Conservation (phyloP, 1,140 invertebrate genomes). For the Microplitis demolitor region DNA sequence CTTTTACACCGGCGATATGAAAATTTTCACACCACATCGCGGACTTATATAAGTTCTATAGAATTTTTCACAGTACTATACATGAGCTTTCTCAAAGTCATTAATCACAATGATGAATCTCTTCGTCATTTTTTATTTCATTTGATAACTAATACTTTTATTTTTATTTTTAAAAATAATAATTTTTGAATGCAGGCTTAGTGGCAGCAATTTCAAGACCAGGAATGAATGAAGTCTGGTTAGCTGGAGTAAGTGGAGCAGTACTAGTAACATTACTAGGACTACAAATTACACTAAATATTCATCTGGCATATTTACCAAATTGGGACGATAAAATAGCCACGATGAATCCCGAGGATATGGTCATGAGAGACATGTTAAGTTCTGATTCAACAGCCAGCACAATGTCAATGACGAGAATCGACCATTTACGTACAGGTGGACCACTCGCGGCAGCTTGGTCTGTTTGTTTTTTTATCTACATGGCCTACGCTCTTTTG, state of each 20-base stretch:
- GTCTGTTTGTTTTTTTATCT: slow-evolving; percentile 79
- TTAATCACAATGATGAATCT: too few relatives aligned
- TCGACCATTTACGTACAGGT: slow-evolving; percentile 40
- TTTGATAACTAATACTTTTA: too few relatives aligned
- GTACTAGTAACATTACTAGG: slow-evolving; percentile 75
- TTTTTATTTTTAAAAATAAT: not conserved
- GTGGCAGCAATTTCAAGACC: slow-evolving; percentile 77
- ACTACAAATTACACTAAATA: slow-evolving; percentile 66
- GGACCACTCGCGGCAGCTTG: slow-evolving; percentile 67
- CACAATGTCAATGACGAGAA: slow-evolving; percentile 19
- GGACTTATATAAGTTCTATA: too few relatives aligned
- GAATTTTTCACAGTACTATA: too few relatives aligned
- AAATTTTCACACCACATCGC: too few relatives aligned
- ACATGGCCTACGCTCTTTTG: slow-evolving; percentile 85
- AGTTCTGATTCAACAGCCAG: not conserved
- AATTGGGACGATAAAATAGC: slow-evolving; percentile 27
- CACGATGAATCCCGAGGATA: slow-evolving; percentile 26
- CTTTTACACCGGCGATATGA: too few relatives aligned
- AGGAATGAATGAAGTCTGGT: slow-evolving; percentile 85
- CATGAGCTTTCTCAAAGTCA: too few relatives aligned
- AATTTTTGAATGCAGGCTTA: slow-evolving; percentile 65
- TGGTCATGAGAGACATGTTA: not conserved
- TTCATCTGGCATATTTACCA: slow-evolving; percentile 50
- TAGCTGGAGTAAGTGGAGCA: slow-evolving; percentile 81
- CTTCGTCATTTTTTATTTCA: too few relatives aligned